A percentile compares a stretch with the other conserved stretches of the same genome.
Evolutionary conservation across 2,888 invertebrate genomes (phyloP).

Genomic region (Norana najaformis): DNA sequence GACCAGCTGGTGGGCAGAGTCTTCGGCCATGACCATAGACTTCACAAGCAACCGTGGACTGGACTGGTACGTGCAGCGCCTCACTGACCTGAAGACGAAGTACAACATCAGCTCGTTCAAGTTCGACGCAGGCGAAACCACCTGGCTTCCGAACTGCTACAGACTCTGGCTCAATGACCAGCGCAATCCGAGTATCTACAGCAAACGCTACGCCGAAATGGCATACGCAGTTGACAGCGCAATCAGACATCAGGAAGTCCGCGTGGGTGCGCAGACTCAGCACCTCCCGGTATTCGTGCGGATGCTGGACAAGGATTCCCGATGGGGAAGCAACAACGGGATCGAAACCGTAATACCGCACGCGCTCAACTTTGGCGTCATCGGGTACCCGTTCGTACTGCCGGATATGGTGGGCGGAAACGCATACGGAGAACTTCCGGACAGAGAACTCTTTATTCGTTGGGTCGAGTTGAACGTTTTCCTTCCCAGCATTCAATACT

Average conservation of each 20-base stretch:
- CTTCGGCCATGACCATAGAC: conserved; percentile 70
- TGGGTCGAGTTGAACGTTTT: conserved; percentile 69
- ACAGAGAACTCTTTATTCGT: conserved; percentile 69
- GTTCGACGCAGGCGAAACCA: conserved; percentile 73
- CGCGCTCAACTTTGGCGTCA: conserved; percentile 69
- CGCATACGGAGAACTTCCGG: conserved; percentile 29
- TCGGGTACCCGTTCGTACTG: conserved; percentile 87
- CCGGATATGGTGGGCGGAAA: conserved; percentile 91
- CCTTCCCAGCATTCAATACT: conserved; percentile 70
- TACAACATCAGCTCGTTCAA: conserved; percentile 81
- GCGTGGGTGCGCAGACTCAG: conserved; percentile 80
- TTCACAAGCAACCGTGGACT: conserved; percentile 80
- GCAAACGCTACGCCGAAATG: conserved; percentile 46
- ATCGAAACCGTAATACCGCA: conserved; percentile 81
- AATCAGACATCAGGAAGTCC: conserved; percentile 72
- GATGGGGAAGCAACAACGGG: conserved; percentile 80
- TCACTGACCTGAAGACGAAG: not conserved
- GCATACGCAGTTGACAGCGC: conserved; percentile 36
- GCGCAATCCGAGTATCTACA: conserved; percentile 49
- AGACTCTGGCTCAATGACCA: conserved; percentile 38
- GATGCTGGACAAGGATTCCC: conserved; percentile 68
- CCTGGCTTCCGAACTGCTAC: conserved; percentile 47
- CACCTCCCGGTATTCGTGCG: conserved; percentile 81
- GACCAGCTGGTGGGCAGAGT: conserved; percentile 78
- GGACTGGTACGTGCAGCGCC: conserved; percentile 71